A percentile compares a stretch with the other conserved stretches of the same genome.
phyloP scores from a whole-genome alignment of 2,113 vertebrate genomes.

The Cynopterus brachyotis region DNA sequence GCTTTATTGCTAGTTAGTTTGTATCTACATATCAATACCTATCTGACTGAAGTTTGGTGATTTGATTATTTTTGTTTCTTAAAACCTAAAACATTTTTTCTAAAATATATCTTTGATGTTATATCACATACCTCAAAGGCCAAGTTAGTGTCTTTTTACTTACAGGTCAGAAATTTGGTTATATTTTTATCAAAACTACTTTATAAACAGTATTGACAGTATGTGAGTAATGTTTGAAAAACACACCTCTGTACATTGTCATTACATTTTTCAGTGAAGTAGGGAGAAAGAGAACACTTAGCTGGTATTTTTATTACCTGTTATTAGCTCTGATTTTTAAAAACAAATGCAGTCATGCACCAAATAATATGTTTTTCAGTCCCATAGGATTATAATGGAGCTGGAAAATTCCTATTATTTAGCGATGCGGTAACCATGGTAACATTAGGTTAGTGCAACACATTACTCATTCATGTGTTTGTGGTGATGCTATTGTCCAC shows the following conservation, averaged over 20 bases:
- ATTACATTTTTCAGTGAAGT: not conserved
- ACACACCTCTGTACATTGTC: not conserved
- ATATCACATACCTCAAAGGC: constrained; percentile 50
- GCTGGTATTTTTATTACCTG: not conserved
- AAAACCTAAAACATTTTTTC: constrained; percentile 59
- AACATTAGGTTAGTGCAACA: not conserved
- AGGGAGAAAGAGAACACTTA: not conserved
- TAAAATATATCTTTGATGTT: constrained; percentile 45
- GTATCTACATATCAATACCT: constrained; percentile 45
- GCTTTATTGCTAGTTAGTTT: constrained; percentile 78
- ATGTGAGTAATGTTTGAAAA: constrained; percentile 3
- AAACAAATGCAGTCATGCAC: not conserved
- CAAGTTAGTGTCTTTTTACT: constrained; percentile 47
- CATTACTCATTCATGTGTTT: not conserved
- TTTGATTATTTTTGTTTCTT: constrained; percentile 65
- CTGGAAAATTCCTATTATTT: not conserved
- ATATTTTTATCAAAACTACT: constrained; percentile 54
- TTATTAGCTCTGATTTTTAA: constrained; percentile 21
- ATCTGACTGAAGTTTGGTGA: constrained; percentile 8
- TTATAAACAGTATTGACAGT: not conserved
- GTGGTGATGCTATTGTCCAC: not conserved
- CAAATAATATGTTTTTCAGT: not conserved
- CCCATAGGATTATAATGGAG: not conserved
- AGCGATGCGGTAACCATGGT: not conserved
- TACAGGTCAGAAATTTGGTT: constrained; percentile 58